These are phyloP conservation scores for Gymnopithys bicolor DNA, from an alignment of 2,797 vertebrate genomes.

Conservation along the genomic window DNA sequence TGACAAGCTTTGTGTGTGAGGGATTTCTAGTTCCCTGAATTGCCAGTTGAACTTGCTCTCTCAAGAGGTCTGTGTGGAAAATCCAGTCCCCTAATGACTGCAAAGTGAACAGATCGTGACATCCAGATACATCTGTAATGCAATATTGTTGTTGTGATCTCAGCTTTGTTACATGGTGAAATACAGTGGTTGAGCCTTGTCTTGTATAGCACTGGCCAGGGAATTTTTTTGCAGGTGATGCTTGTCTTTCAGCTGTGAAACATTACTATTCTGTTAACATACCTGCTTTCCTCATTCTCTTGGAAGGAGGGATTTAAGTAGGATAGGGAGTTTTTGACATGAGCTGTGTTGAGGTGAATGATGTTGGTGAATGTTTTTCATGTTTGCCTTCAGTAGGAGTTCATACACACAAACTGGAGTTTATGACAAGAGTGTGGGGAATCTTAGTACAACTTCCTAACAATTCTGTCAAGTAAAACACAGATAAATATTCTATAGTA, in stretches of 20 bases:
- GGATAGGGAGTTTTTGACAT: not conserved
- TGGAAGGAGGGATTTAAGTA: not conserved
- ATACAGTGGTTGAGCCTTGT: not conserved
- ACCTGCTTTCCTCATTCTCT: not conserved
- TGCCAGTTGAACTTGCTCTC: not conserved
- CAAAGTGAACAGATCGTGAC: not conserved
- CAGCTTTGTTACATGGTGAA: not conserved
- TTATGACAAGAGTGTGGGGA: fast-evolving
- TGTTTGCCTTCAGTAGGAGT: not conserved
- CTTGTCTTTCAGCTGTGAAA: not conserved
- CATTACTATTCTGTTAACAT: not conserved
- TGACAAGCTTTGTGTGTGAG: not conserved
- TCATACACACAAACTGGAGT: not conserved
- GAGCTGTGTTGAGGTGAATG: not conserved
- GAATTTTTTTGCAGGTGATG: not conserved
- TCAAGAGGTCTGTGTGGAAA: not conserved
- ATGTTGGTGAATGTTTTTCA: not conserved
- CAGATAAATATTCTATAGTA: not conserved
- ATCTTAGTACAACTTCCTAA: not conserved
- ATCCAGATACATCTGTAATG: not conserved
- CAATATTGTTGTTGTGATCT: not conserved
- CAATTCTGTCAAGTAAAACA: not conserved
- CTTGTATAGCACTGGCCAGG: not conserved
- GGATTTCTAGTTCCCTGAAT: not conserved
- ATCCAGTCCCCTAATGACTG: not conserved